phyloP scores from a whole-genome alignment of 2,113 vertebrate genomes.

The human region DNA sequence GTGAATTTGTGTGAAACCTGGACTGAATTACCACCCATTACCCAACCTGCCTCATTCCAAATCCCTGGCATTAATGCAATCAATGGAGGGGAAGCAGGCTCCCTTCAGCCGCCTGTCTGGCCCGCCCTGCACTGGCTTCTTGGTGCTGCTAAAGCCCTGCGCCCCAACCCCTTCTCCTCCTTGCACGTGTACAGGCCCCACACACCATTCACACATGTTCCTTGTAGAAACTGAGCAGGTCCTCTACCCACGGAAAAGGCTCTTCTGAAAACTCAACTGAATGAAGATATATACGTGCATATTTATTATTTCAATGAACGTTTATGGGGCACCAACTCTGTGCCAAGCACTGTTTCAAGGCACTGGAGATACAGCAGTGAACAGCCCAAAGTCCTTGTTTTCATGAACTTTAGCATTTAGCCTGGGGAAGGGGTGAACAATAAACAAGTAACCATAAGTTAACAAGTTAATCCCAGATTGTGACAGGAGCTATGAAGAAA shows the following conservation, averaged over 20 bases:
- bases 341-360: neutral
- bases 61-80: constrained; percentile 77
- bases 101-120: constrained; percentile 12
- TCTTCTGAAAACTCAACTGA: neutral
- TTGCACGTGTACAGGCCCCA: neutral
- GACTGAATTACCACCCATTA: constrained; percentile 81
- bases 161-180: neutral
- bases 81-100: constrained; percentile 69
- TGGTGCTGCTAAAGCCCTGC: neutral
- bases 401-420: neutral
- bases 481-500: neutral
- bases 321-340: neutral
- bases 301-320: neutral
- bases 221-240: neutral
- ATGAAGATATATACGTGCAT: neutral
- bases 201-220: neutral
- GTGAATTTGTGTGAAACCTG: constrained; percentile 73
- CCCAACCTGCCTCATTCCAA: constrained; percentile 71
- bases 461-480: neutral
- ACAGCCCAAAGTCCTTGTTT: neutral
- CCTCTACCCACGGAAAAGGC: neutral
- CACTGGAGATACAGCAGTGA: neutral
- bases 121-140: neutral
- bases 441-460: neutral
- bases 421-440: neutral